Evolutionary conservation across 2,113 vertebrate species (phyloP).

Genomic region (Rattus rattus): DNA sequence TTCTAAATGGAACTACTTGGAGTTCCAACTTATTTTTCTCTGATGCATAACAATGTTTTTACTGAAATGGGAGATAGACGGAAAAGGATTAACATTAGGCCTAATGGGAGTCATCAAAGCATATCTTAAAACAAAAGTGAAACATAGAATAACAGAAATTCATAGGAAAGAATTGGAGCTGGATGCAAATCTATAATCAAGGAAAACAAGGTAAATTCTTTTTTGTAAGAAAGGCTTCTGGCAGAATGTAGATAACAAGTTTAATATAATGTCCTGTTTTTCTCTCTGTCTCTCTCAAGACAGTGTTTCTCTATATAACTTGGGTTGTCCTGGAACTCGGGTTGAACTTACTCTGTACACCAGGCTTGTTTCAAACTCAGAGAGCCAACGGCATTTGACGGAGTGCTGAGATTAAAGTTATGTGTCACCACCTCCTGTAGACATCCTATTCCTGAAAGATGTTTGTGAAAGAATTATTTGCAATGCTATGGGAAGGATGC

Average conservation of each 20-base stretch:
- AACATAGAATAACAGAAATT: conserved; percentile 67
- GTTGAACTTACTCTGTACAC: not conserved
- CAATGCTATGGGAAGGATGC: not conserved
- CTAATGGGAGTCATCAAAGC: conserved; percentile 67
- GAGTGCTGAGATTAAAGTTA: not conserved
- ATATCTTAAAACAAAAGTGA: conserved; percentile 64
- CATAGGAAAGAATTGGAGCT: not conserved
- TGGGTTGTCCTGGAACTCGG: not conserved
- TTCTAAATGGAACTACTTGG: conserved; percentile 46
- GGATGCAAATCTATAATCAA: conserved; percentile 2
- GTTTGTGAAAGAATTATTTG: conserved; percentile 20
- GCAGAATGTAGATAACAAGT: not conserved
- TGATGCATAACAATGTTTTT: conserved; percentile 62
- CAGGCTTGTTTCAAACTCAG: not conserved
- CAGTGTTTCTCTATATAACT: not conserved
- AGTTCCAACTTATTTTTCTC: conserved; percentile 76
- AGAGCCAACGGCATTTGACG: not conserved
- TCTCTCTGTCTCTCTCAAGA: not conserved
- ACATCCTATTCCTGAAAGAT: not conserved
- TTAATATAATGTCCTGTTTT: not conserved
- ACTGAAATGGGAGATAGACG: conserved; percentile 64
- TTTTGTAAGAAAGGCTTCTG: not conserved
- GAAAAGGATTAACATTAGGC: conserved; percentile 59
- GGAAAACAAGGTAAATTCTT: not conserved
- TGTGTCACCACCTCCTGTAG: not conserved